Evolutionary conservation across 2,113 vertebrate species (phyloP).

Genomic region (Hirundichthys speculiger): DNA sequence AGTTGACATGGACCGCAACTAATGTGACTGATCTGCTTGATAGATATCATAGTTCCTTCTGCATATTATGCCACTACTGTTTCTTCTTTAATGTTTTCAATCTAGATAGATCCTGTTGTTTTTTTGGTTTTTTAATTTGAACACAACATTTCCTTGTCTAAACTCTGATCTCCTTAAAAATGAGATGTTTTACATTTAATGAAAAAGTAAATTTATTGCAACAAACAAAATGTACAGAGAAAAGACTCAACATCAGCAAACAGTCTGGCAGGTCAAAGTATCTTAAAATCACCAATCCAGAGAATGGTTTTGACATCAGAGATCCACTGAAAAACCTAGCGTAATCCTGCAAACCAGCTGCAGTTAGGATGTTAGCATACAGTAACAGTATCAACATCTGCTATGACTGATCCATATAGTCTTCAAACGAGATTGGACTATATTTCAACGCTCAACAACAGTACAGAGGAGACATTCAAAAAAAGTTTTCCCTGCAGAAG

Average conservation of each 20-base stretch:
- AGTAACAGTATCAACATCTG: constrained; percentile 67
- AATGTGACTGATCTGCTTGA: no score
- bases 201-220: constrained; percentile 56
- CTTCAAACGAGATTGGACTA: constrained; percentile 19
- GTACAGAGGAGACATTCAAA: neutral
- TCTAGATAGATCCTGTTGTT: no score
- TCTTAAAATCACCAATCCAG: constrained; percentile 54
- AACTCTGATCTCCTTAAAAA: neutral
- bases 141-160: neutral
- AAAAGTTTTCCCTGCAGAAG: neutral
- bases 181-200: constrained; percentile 6
- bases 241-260: constrained; percentile 16
- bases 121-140: no score
- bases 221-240: constrained; percentile 29
- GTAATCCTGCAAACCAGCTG: constrained; percentile 83
- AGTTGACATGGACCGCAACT: no score
- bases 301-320: constrained; percentile 60
- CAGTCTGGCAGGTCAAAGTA: constrained; percentile 2
- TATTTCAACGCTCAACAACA: constrained; percentile 48
- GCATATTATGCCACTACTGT: no score
- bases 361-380: constrained; percentile 71
- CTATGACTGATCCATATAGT: constrained; percentile 45
- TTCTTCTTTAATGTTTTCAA: no score
- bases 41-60: no score
- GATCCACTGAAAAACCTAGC: constrained; percentile 56